phyloP scores from a whole-genome alignment of 2,113 vertebrate genomes.

The Argyrosomus japonicus region DNA sequence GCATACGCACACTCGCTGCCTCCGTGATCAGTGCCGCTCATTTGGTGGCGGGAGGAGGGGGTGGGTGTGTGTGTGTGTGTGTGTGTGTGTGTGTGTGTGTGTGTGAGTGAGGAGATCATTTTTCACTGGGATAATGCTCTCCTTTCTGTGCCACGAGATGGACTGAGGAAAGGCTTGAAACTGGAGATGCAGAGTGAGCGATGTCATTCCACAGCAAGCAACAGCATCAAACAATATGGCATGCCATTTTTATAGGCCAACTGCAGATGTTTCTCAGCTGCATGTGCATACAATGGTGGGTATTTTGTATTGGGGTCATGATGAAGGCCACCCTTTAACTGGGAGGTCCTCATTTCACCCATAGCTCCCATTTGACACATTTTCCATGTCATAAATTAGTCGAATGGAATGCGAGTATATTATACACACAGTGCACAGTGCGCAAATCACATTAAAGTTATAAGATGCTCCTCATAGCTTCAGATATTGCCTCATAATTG shows the following conservation, averaged over 20 bases:
- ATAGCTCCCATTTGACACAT: slow-evolving; percentile 8
- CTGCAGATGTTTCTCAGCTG: slow-evolving; percentile 72
- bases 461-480: no score
- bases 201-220: slow-evolving; percentile 73
- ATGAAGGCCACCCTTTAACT: slow-evolving; percentile 24
- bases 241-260: slow-evolving; percentile 55
- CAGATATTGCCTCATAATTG: not conserved
- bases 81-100: slow-evolving; percentile 12
- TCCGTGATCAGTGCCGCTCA: slow-evolving; percentile 66
- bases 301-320: slow-evolving; percentile 48
- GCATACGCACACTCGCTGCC: slow-evolving; percentile 12
- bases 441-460: not conserved
- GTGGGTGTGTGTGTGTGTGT: slow-evolving; percentile 1
- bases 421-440: not conserved
- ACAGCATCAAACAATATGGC: slow-evolving; percentile 46
- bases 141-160: slow-evolving; percentile 69
- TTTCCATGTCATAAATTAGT: not conserved
- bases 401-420: slow-evolving; percentile 3
- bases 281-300: slow-evolving; percentile 43
- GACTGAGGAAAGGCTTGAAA: slow-evolving; percentile 71
- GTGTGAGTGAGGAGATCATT: slow-evolving; percentile 58
- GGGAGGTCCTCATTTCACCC: slow-evolving; percentile 26
- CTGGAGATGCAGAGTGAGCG: slow-evolving; percentile 63
- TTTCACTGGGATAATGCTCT: slow-evolving; percentile 77
- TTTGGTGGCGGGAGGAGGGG: slow-evolving; percentile 48